Evolutionary conservation across 2,888 invertebrate genomes (phyloP).

Genomic region (Itoplectis maculator): DNA sequence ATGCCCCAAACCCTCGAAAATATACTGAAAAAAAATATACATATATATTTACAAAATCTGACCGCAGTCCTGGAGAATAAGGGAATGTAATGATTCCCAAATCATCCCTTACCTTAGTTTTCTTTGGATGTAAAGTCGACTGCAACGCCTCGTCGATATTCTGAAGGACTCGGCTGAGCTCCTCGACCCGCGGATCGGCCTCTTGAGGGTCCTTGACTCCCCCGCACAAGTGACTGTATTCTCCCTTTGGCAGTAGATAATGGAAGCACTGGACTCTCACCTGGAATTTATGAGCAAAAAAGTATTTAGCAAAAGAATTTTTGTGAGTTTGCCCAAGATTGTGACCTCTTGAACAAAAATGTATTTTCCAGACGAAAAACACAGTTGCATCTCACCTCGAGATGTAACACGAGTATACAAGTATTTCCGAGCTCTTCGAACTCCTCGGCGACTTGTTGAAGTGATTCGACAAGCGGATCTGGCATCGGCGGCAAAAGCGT

Average conservation of each 20-base stretch:
- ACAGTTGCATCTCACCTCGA: constrained; percentile 89
- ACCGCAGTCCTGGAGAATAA: background rate
- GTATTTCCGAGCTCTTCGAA: constrained; percentile 96
- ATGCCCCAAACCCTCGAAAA: constrained; percentile 95
- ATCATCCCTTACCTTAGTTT: constrained; percentile 88
- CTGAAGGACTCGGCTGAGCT: constrained; percentile 91
- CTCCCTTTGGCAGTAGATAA: constrained; percentile 89
- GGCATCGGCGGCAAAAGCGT: constrained; percentile 84
- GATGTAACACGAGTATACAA: constrained; percentile 95
- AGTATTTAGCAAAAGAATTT: background rate
- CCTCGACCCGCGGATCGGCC: constrained; percentile 91
- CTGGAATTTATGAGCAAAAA: constrained; percentile 83
- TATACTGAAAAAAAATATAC: constrained; percentile 88
- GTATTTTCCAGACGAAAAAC: background rate
- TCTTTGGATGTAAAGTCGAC: constrained; percentile 91
- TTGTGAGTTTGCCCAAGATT: too few relatives aligned
- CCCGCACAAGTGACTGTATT: constrained; percentile 79
- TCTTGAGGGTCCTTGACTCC: constrained; percentile 90
- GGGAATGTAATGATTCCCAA: background rate
- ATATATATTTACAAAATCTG: too few relatives aligned
- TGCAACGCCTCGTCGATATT: constrained; percentile 92
- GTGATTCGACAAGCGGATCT: constrained; percentile 87
- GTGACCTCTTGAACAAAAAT: too few relatives aligned
- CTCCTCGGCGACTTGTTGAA: constrained; percentile 90
- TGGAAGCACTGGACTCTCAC: constrained; percentile 98